These are phyloP conservation scores for Coilia nasus DNA, from an alignment of 2,797 vertebrate genomes.

Conservation along the genomic window DNA sequence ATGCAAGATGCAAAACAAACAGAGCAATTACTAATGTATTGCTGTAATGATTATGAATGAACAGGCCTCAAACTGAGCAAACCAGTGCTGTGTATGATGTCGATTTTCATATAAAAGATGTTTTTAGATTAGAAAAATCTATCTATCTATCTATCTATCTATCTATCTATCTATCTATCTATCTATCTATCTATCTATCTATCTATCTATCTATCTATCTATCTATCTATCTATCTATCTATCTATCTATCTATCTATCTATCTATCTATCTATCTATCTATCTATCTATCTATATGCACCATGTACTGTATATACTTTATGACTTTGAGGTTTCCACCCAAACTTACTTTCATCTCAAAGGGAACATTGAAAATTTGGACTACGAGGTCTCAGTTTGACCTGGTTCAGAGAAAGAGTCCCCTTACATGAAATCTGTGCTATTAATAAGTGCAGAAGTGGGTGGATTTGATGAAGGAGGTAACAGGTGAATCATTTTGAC, in stretches of 20 bases:
- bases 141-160: neutral
- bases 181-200: no score
- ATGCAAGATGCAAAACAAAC: neutral
- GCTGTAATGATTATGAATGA: neutral
- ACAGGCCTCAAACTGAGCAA: neutral
- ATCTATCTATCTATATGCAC: neutral
- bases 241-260: neutral
- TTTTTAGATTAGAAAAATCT: neutral
- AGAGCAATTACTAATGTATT: slow-evolving; percentile 8
- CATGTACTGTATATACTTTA: neutral
- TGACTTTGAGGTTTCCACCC: neutral
- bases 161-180: no score
- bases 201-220: no score
- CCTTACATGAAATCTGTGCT: neutral
- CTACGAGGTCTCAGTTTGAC: neutral
- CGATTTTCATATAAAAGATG: neutral
- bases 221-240: neutral
- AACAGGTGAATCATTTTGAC: slow-evolving; percentile 19
- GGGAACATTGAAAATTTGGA: neutral
- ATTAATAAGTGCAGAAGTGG: neutral
- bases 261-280: neutral
- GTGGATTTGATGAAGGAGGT: slow-evolving; percentile 8
- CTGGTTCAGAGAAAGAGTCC: neutral
- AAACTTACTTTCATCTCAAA: neutral
- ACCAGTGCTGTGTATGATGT: neutral